Evolutionary conservation across 2,888 invertebrate species (phyloP).

Genomic region (Amphimallon solstitiale): DNA sequence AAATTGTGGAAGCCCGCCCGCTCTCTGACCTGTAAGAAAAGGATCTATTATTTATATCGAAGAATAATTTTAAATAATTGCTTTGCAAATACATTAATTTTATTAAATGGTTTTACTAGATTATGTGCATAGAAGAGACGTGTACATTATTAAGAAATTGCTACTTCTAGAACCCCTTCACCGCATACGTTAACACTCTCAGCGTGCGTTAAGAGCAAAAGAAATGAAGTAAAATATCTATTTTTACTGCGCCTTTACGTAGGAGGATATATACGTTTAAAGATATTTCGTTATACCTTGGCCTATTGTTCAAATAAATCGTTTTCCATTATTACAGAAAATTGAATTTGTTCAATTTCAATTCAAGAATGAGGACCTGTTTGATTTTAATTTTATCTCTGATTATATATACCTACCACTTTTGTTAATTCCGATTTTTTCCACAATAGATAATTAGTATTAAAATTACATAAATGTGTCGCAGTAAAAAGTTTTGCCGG

Average conservation of each 20-base stretch:
- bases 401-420: no score
- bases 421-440: no score
- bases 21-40: background rate
- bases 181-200: background rate
- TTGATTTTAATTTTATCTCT: slow-evolving; percentile 32
- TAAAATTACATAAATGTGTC: no score
- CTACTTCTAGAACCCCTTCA: background rate
- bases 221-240: background rate
- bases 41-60: slow-evolving; percentile 9
- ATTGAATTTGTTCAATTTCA: slow-evolving; percentile 34
- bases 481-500: no score
- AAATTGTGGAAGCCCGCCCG: slow-evolving; percentile 35
- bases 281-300: slow-evolving; percentile 17
- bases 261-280: background rate
- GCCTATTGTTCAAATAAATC: slow-evolving; percentile 37
- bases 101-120: slow-evolving; percentile 8
- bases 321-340: slow-evolving; percentile 37
- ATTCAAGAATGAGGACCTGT: slow-evolving; percentile 12
- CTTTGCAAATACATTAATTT: slow-evolving; percentile 22
- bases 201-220: background rate
- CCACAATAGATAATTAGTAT: no score
- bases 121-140: background rate
- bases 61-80: slow-evolving; percentile 9
- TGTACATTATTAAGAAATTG: slow-evolving; percentile 11
- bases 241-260: background rate